phyloP scores from a whole-genome alignment of 2,113 vertebrate genomes.

The Labeo catla region DNA sequence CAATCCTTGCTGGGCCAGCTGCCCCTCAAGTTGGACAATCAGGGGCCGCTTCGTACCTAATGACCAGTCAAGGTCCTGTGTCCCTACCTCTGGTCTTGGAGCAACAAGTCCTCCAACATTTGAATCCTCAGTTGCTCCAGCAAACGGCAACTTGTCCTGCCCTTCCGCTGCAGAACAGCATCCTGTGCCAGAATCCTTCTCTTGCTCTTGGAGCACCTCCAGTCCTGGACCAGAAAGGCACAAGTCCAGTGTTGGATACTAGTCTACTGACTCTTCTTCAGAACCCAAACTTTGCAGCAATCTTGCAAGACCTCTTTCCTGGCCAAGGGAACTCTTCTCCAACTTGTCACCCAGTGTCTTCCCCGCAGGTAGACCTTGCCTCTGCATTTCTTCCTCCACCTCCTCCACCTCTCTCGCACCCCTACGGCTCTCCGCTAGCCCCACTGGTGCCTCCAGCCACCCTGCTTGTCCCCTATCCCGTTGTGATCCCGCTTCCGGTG shows the following conservation, averaged over 20 bases:
- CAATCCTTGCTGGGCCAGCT: constrained; percentile 87
- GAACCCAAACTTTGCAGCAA: constrained; percentile 87
- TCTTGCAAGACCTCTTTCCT: constrained; percentile 93
- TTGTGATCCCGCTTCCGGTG: constrained; percentile 92
- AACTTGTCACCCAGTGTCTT: constrained; percentile 78
- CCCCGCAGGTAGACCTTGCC: constrained; percentile 72
- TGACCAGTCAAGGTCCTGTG: constrained; percentile 89
- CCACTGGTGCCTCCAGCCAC: constrained; percentile 92
- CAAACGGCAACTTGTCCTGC: constrained; percentile 77
- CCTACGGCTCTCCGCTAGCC: constrained; percentile 86
- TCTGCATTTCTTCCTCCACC: constrained; percentile 73
- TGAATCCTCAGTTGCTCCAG: constrained; percentile 86
- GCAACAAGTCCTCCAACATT: constrained; percentile 94
- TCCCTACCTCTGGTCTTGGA: constrained; percentile 92
- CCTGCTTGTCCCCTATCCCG: constrained; percentile 91
- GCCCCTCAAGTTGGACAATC: constrained; percentile 82
- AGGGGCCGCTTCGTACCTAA: constrained; percentile 85
- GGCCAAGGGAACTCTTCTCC: constrained; percentile 75
- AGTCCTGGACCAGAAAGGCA: constrained; percentile 85
- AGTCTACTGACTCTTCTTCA: constrained; percentile 86
- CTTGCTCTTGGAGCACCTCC: constrained; percentile 80
- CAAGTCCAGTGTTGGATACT: constrained; percentile 80
- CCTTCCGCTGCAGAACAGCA: constrained; percentile 79
- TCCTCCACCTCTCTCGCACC: constrained; percentile 76
- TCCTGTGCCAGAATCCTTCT: constrained; percentile 80